phyloP scores from a whole-genome alignment of 2,888 invertebrate genomes.

The Clunio marinus region DNA sequence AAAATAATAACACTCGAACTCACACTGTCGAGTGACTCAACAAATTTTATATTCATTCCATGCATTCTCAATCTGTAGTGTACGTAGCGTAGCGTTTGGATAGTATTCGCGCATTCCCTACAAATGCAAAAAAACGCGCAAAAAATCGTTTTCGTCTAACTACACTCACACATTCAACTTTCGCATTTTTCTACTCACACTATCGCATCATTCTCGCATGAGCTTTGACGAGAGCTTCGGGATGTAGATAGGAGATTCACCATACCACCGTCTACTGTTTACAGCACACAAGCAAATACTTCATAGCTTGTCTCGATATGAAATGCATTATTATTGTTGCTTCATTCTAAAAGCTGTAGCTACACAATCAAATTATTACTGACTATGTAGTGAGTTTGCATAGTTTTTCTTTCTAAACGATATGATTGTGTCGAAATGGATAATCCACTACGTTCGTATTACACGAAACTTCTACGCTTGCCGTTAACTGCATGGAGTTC shows the following conservation, averaged over 20 bases:
- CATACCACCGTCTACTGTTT: background rate
- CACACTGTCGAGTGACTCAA: background rate
- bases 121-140: slow-evolving; percentile 37
- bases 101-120: slow-evolving; percentile 38
- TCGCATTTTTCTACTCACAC: slow-evolving; percentile 14
- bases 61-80: slow-evolving; percentile 15
- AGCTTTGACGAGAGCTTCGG: background rate
- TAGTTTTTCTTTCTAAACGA: background rate
- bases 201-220: slow-evolving; percentile 2
- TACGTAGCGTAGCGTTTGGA: no score
- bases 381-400: no score
- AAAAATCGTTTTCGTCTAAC: slow-evolving; percentile 30
- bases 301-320: background rate
- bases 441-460: background rate
- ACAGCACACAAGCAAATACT: background rate
- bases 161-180: background rate
- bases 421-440: no score
- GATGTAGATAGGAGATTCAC: background rate
- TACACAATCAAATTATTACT: no score
- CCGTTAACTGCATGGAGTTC: slow-evolving; percentile 3
- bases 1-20: background rate
- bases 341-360: slow-evolving; percentile 3
- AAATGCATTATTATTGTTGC: slow-evolving; percentile 35
- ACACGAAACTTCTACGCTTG: background rate
- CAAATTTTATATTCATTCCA: slow-evolving; percentile 13